phyloP scores from a whole-genome alignment of 2,113 vertebrate species.

The Trematocara variabile region DNA sequence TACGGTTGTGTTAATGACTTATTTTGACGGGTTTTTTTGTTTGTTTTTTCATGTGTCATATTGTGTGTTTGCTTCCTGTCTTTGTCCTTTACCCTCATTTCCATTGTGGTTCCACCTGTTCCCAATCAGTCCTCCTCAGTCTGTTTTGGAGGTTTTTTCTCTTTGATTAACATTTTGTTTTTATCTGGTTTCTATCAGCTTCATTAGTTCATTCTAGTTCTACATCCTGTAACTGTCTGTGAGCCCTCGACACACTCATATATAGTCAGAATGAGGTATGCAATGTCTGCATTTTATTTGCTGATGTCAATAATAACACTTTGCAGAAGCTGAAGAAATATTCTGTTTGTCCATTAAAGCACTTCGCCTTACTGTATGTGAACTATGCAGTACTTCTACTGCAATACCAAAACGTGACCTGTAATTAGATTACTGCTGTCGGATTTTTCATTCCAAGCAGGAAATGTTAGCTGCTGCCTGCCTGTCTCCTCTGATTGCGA shows the following conservation, averaged over 20 bases:
- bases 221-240: background rate
- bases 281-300: background rate
- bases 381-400: background rate
- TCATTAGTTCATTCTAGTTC: background rate
- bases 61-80: background rate
- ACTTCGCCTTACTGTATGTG: fast-evolving
- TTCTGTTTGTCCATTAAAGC: background rate
- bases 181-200: background rate
- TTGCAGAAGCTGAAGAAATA: background rate
- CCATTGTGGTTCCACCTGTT: background rate
- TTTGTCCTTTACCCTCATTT: background rate
- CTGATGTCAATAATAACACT: background rate
- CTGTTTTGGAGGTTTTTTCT: background rate
- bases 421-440: background rate
- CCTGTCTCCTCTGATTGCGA: background rate
- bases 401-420: background rate
- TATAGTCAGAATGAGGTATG: background rate
- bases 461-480: background rate
- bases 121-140: background rate
- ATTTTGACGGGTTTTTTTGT: background rate
- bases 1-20: background rate
- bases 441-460: background rate
- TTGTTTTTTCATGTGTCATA: background rate
- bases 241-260: background rate
- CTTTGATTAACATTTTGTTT: background rate